Evolutionary conservation across 2,888 invertebrate genomes (phyloP).

Genomic region (Ophion costatus): DNA sequence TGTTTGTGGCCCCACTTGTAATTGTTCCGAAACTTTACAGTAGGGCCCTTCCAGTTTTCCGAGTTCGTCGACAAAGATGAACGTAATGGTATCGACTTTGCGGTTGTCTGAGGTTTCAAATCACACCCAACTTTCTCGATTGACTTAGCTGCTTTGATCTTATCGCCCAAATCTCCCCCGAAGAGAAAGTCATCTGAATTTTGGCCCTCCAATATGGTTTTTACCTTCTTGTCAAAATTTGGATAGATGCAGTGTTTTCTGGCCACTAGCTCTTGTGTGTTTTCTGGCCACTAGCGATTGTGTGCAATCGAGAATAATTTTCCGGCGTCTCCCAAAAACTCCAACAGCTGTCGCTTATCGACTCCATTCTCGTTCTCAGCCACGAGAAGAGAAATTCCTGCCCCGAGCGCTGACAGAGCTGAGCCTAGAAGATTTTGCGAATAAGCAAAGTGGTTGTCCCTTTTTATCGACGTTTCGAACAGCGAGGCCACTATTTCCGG

Average conservation of each 20-base stretch:
- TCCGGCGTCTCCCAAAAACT: not conserved
- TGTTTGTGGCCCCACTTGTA: conserved; percentile 13
- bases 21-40: conserved; percentile 29
- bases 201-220: too few relatives aligned
- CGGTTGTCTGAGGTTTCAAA: conserved; percentile 1
- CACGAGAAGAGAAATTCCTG: conserved; percentile 43
- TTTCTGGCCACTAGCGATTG: too few relatives aligned
- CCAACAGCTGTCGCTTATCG: conserved; percentile 39
- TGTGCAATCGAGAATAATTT: too few relatives aligned
- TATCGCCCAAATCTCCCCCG: conserved; percentile 44
- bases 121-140: conserved; percentile 43
- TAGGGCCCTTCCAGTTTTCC: conserved; percentile 33
- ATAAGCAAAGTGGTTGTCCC: conserved; percentile 56
- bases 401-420: conserved; percentile 49
- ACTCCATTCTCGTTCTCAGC: conserved; percentile 42
- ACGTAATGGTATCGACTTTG: not conserved
- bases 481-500: conserved; percentile 54
- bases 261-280: too few relatives aligned
- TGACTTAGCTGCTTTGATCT: conserved; percentile 39
- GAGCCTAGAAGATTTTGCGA: conserved; percentile 52
- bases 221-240: too few relatives aligned
- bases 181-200: conserved; percentile 45
- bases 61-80: not conserved
- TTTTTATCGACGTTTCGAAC: conserved; percentile 47
- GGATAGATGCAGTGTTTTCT: too few relatives aligned